phyloP scores from a whole-genome alignment of 2,113 vertebrate species.

The Tupaia tana region DNA sequence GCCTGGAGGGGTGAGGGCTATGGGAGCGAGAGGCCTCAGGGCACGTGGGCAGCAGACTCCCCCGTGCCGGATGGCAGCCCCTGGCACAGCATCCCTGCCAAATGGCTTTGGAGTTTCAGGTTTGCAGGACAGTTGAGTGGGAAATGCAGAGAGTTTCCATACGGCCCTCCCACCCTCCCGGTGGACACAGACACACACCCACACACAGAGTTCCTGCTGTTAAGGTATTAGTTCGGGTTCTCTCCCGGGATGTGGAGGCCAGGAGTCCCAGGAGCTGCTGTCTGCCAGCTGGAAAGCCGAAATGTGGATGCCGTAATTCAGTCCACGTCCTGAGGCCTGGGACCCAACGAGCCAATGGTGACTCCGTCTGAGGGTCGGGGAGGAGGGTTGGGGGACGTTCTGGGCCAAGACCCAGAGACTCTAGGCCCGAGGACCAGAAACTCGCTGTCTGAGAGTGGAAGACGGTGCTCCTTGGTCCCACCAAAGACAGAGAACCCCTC shows the following conservation, averaged over 20 bases:
- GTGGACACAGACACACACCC: rapidly evolving
- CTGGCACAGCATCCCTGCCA: too few species aligned
- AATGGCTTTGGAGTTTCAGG: neutral
- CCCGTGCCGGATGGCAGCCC: neutral
- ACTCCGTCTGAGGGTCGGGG: neutral
- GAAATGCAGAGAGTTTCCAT: neutral
- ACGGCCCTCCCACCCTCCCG: rapidly evolving
- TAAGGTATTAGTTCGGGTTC: neutral
- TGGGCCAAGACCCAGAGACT: neutral
- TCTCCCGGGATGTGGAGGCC: neutral
- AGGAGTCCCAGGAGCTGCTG: neutral
- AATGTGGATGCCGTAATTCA: too few species aligned
- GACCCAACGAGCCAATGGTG: neutral
- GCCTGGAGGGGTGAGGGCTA: neutral
- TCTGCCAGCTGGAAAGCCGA: too few species aligned
- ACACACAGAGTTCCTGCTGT: too few species aligned
- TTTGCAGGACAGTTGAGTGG: neutral
- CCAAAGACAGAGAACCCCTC: neutral
- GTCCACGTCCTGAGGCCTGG: too few species aligned
- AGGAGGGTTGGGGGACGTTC: neutral
- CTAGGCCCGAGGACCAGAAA: neutral
- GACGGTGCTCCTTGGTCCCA: rapidly evolving
- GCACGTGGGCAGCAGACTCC: neutral
- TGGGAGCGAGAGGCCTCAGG: neutral
- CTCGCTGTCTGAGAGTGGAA: neutral